Percentiles rank a stretch among this genome's conserved stretches.
Evolutionary conservation across 2,797 vertebrate species (phyloP).

Genomic region (Pagetopsis macropterus): DNA sequence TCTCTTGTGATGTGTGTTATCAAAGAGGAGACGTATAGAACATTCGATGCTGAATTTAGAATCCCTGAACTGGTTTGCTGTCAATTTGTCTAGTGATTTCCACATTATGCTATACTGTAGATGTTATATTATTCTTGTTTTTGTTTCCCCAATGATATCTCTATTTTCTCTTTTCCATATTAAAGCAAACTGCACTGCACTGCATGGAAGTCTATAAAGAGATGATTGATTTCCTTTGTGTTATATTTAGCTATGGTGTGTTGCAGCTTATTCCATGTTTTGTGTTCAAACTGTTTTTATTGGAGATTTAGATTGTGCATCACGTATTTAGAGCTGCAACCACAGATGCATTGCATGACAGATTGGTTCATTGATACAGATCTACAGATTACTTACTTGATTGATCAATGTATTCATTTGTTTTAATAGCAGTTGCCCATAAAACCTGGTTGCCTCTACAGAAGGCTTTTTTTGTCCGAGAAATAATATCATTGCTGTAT

Average conservation of each 20-base stretch:
- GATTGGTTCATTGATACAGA: too few relatives aligned
- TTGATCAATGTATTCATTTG: not conserved
- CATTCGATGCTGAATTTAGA: conserved; percentile 53
- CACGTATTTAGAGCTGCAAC: not conserved
- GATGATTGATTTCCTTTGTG: not conserved
- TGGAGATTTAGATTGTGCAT: not conserved
- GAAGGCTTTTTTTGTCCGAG: not conserved
- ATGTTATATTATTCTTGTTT: conserved; percentile 1
- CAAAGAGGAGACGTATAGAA: conserved; percentile 24
- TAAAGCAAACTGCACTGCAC: not conserved
- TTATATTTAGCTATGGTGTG: not conserved
- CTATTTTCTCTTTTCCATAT: not conserved
- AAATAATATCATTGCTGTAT: not conserved
- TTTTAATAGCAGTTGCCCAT: not conserved
- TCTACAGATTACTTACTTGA: not conserved
- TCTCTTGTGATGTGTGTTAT: conserved; percentile 28
- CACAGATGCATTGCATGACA: not conserved
- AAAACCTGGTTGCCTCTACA: too few relatives aligned
- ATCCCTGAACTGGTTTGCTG: conserved; percentile 27
- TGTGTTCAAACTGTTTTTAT: not conserved
- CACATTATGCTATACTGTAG: not conserved
- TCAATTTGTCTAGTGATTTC: conserved; percentile 31
- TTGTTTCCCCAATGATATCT: not conserved
- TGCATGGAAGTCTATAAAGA: not conserved
- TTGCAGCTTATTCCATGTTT: not conserved